These are phyloP conservation scores for Hylyphantes graminicola DNA, from an alignment of 1,140 invertebrate genomes.

Conservation along the genomic window DNA sequence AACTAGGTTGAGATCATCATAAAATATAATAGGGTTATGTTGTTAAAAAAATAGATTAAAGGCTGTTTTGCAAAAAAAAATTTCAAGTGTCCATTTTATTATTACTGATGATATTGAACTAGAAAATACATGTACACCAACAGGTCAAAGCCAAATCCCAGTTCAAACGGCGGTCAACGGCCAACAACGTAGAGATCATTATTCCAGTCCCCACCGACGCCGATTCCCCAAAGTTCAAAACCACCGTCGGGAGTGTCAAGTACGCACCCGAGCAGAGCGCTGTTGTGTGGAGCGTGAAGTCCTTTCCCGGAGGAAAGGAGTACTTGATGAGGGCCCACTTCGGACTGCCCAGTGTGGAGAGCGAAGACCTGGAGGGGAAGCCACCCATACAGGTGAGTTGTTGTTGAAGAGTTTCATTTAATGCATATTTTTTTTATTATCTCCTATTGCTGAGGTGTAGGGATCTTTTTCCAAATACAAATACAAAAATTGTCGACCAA, in stretches of 20 bases:
- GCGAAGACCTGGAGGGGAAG: constrained; percentile 95
- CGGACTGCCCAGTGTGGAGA: constrained; percentile 95
- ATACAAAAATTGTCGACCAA: too few relatives aligned
- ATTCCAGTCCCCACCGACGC: constrained; percentile 99
- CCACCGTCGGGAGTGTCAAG: constrained; percentile 96
- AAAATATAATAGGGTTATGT: too few relatives aligned
- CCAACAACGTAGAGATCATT: constrained; percentile 99
- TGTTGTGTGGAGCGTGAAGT: constrained; percentile 99
- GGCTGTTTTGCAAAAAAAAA: too few relatives aligned
- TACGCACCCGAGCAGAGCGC: constrained; percentile 98
- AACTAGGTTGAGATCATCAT: constrained; percentile 99
- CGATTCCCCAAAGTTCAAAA: constrained; percentile 99
- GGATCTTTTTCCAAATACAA: too few relatives aligned
- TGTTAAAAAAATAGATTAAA: too few relatives aligned
- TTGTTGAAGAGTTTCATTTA: too few relatives aligned
- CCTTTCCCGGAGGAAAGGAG: constrained; percentile 99
- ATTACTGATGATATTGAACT: too few relatives aligned
- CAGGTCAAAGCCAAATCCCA: constrained; percentile 93
- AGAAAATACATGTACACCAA: too few relatives aligned
- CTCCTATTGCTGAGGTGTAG: too few relatives aligned
- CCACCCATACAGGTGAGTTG: constrained; percentile 82
- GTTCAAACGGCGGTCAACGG: constrained; percentile 97
- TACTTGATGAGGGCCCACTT: constrained; percentile 99
- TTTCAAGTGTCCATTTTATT: too few relatives aligned
- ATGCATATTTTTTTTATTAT: too few relatives aligned